These are phyloP conservation scores for Caretta caretta DNA, from an alignment of 2,113 vertebrate species.

Conservation along the genomic window DNA sequence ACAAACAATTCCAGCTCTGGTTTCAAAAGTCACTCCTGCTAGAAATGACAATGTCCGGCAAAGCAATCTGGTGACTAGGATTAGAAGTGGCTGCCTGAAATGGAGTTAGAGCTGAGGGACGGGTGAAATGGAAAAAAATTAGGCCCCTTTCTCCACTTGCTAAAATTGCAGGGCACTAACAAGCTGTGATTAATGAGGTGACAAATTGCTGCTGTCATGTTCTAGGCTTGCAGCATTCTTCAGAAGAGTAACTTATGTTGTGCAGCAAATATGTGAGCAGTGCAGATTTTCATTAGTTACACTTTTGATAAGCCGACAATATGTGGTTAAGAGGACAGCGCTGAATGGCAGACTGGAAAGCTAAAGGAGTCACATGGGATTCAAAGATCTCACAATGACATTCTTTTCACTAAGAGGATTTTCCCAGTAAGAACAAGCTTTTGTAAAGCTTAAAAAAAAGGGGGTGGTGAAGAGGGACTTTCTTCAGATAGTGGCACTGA, in stretches of 20 bases:
- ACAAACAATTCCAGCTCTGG: neutral
- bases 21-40: neutral
- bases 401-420: neutral
- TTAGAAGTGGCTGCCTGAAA: neutral
- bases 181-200: neutral
- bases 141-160: accelerated
- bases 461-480: neutral
- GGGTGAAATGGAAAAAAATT: neutral
- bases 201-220: neutral
- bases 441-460: neutral
- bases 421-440: neutral
- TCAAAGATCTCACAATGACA: accelerated
- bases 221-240: accelerated
- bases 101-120: neutral
- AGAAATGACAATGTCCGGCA: neutral
- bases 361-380: accelerated
- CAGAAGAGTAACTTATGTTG: neutral
- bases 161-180: neutral
- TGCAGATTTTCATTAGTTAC: accelerated
- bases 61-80: neutral
- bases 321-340: accelerated
- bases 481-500: neutral
- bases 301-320: accelerated
- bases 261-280: neutral
- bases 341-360: accelerated